phyloP scores from a whole-genome alignment of 2,113 vertebrate species.

The Ceyx cyanopectus region DNA sequence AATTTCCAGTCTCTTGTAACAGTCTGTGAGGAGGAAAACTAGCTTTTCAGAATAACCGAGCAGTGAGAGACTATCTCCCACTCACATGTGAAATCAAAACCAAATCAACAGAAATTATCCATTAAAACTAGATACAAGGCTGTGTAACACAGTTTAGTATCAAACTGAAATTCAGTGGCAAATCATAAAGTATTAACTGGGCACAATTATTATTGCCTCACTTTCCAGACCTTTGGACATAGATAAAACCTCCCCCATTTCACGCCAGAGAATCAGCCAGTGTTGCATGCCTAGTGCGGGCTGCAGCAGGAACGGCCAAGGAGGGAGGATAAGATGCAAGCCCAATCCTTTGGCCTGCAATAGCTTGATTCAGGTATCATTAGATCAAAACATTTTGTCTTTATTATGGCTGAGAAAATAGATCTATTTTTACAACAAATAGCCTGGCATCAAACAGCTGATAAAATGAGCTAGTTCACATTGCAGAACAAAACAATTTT shows the following conservation, averaged over 20 bases:
- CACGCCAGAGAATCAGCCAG: background rate
- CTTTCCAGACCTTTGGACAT: background rate
- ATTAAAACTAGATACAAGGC: background rate
- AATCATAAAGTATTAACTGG: background rate
- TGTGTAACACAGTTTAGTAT: background rate
- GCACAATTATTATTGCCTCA: background rate
- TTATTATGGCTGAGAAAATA: background rate
- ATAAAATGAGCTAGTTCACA: constrained; percentile 17
- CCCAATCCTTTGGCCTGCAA: background rate
- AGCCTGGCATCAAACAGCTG: background rate
- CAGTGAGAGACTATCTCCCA: background rate
- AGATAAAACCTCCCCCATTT: background rate
- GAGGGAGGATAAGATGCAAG: background rate
- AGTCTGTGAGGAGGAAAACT: background rate
- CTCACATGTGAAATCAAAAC: background rate
- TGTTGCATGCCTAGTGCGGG: accelerated
- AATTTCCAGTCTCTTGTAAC: background rate
- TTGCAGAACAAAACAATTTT: background rate
- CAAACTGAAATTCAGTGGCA: background rate
- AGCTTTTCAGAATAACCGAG: background rate
- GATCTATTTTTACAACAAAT: constrained; percentile 24
- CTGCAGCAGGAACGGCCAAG: background rate
- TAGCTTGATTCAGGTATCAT: background rate
- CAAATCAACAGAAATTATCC: background rate
- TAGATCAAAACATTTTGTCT: background rate